A percentile compares a stretch with the other conserved stretches of the same genome.
phyloP scores from a whole-genome alignment of 37 sponge, comb jelly and placozoan species.

The Chondrilla cf. caribensis region DNA sequence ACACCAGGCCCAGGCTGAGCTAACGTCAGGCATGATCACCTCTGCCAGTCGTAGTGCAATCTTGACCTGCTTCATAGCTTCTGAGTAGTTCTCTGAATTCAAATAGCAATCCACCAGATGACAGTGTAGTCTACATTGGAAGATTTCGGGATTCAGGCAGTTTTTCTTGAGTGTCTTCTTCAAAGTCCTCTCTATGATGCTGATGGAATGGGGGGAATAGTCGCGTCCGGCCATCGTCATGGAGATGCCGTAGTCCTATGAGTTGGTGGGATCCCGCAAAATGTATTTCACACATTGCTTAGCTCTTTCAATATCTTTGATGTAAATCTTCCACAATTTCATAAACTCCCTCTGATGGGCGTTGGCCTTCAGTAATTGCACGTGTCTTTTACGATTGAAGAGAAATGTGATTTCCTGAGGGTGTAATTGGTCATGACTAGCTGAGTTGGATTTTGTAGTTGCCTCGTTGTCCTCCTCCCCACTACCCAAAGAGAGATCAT shows the following conservation, averaged over 20 bases:
- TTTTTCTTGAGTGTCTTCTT: background rate
- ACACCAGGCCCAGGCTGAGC: constrained; percentile 6
- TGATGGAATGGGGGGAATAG: background rate
- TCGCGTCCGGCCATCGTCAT: background rate
- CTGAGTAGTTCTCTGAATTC: background rate
- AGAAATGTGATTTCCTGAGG: no score
- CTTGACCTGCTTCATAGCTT: background rate
- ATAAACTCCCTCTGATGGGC: background rate
- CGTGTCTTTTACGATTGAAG: no score
- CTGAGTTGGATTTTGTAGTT: no score
- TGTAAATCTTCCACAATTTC: background rate
- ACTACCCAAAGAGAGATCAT: no score
- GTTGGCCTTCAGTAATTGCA: no score
- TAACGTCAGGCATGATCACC: background rate
- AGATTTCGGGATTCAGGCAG: background rate
- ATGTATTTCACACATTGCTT: background rate
- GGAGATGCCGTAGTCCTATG: background rate
- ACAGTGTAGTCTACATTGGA: background rate
- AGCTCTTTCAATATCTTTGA: background rate
- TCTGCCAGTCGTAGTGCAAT: background rate
- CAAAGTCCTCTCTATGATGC: background rate
- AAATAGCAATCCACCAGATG: constrained; percentile 7
- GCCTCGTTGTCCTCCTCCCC: no score
- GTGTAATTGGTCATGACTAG: no score
- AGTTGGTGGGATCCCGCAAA: background rate